phyloP scores from a whole-genome alignment of 2,888 invertebrate species.

The Megaustenia siamemsis region DNA sequence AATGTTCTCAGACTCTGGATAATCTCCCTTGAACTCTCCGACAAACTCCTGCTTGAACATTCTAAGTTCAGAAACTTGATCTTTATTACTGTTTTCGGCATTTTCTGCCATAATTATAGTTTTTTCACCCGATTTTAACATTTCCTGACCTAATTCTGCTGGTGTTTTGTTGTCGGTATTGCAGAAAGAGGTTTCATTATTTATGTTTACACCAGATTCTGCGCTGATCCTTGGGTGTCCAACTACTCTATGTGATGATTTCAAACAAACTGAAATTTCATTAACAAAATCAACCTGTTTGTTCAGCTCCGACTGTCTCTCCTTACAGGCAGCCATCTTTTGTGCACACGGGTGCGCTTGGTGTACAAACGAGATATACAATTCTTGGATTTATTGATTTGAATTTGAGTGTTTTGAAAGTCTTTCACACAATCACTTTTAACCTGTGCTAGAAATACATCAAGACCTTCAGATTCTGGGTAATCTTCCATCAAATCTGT shows the following conservation, averaged over 20 bases:
- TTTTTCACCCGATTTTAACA: not conserved
- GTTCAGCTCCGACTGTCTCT: not conserved
- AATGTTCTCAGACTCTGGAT: not conserved
- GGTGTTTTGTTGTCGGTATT: not conserved
- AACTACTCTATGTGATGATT: no score
- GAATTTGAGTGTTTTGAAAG: not conserved
- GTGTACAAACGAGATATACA: no score
- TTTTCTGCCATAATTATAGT: not conserved
- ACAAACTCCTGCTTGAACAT: no score
- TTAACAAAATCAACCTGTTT: no score
- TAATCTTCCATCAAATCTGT: not conserved
- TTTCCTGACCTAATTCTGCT: not conserved
- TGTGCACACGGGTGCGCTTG: no score
- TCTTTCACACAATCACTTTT: not conserved
- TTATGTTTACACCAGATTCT: not conserved
- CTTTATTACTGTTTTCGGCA: not conserved
- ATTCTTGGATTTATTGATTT: not conserved
- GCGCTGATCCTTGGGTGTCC: no score
- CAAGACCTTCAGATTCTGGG: slow-evolving; percentile 26
- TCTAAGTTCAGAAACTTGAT: not conserved
- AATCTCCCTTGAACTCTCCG: not conserved
- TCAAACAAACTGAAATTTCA: no score
- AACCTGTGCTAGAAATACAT: not conserved
- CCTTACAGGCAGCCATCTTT: not conserved
- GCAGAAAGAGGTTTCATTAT: not conserved